These are phyloP conservation scores for Helicoverpa armigera DNA, from an alignment of 1,140 invertebrate genomes.

Conservation along the genomic window DNA sequence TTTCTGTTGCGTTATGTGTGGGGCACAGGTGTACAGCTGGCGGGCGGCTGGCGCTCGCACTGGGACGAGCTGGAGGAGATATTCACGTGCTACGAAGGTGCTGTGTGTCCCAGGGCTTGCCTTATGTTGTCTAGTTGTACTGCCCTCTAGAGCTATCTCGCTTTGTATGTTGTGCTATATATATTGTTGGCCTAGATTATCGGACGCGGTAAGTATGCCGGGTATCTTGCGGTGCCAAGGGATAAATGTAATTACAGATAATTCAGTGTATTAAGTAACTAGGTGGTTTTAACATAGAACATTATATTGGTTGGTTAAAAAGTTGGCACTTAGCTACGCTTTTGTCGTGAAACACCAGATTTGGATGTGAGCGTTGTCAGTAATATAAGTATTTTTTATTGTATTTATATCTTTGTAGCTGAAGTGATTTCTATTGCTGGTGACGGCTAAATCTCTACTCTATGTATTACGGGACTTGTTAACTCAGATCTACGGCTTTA, in stretches of 20 bases:
- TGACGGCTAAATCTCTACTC: not conserved
- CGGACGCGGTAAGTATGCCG: no score
- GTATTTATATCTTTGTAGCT: slow-evolving; percentile 23
- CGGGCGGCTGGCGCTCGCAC: slow-evolving; percentile 53
- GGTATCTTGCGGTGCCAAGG: no score
- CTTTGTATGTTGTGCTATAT: slow-evolving; percentile 1
- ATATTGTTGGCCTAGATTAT: no score
- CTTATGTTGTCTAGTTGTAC: not conserved
- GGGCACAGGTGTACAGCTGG: not conserved
- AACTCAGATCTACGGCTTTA: not conserved
- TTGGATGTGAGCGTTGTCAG: not conserved
- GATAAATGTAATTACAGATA: no score
- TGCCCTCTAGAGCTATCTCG: not conserved
- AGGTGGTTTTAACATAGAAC: not conserved
- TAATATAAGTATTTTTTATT: slow-evolving; percentile 35
- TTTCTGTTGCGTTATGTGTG: not conserved
- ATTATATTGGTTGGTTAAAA: not conserved
- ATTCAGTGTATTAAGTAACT: no score
- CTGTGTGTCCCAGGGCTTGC: slow-evolving; percentile 10
- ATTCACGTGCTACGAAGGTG: slow-evolving; percentile 51
- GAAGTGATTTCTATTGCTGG: not conserved
- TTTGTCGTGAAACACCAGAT: slow-evolving; percentile 1
- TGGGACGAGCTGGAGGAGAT: slow-evolving; percentile 61
- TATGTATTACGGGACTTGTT: not conserved
- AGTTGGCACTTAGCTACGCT: not conserved